These are phyloP conservation scores for Drosophila yakuba DNA, from an alignment of 1,140 invertebrate species.

Conservation along the genomic window DNA sequence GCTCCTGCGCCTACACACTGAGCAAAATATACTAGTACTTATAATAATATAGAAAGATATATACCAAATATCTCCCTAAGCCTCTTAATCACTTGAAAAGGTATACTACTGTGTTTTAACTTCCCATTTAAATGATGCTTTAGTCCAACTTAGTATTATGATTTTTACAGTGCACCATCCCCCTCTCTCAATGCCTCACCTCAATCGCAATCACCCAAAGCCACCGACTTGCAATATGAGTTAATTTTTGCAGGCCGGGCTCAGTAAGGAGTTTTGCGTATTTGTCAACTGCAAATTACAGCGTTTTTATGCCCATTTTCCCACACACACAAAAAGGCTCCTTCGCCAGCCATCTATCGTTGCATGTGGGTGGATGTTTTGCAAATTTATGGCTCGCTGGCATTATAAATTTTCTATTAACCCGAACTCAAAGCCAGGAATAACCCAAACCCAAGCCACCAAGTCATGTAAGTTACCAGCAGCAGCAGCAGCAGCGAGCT, in stretches of 20 bases:
- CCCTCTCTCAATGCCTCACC: not conserved
- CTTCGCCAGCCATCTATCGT: conserved; percentile 8
- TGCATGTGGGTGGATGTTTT: conserved; percentile 64
- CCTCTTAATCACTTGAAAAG: no score
- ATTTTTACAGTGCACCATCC: not conserved
- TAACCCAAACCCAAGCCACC: conserved; percentile 1
- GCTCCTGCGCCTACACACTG: conserved; percentile 18
- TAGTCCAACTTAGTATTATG: not conserved
- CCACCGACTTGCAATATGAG: conserved; percentile 66
- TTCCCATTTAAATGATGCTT: not conserved
- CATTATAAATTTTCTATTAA: conserved; percentile 83
- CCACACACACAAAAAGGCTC: conserved; percentile 51
- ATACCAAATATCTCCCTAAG: no score
- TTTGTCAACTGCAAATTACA: conserved; percentile 84
- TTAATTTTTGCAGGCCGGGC: conserved; percentile 65
- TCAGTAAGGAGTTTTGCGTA: conserved; percentile 67
- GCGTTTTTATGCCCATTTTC: conserved; percentile 66
- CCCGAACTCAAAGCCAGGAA: conserved; percentile 31
- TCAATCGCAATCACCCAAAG: not conserved
- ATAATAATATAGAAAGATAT: not conserved
- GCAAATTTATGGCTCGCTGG: conserved; percentile 74
- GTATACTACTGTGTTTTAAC: no score
- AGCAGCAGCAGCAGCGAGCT: no score
- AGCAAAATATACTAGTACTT: not conserved
- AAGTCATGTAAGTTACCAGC: not conserved